Evolutionary conservation across 2,113 vertebrate genomes (phyloP), one percentile per base, ranked within the genome.

Genomic region (Lepus timidus): DNA sequence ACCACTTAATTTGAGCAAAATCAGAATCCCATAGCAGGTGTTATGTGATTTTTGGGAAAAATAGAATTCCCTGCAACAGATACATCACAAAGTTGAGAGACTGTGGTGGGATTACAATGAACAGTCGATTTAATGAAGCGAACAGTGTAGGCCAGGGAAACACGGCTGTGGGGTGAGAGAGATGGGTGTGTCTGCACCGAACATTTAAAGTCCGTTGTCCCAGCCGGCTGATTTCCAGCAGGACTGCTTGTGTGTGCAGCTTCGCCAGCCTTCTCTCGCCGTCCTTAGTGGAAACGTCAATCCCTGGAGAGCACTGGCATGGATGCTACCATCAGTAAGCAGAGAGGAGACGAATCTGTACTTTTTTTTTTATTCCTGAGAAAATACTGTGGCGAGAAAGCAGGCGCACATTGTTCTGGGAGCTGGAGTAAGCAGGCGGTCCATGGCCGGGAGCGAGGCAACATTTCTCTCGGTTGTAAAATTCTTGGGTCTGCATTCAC

Each of bases 21-120:
- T 44, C 44, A 44, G 44, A 44, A 44, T 44, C 44, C 44, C 1
- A 8, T 44, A 44, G 44, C 36, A 78, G 71, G 44, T 31, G 3
- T 55, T 73, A 23, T 44, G 76, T 44, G 23, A 70, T 81, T 61
- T 76, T n/a, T 75, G 44, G 76, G 31, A 75, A 95, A 94, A 84
- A 75, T 65, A 64, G 13, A 92, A 70, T 94, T 83, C 88, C 62
- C 65, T 65, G 1, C 25, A 58, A 39, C 17, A 89, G 87, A 88
- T 88, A 62, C 13, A 36, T 83, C 68, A 90, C 9, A 58, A 91
- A 25, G 31, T 75, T 91, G 84, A 91, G 58, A 93, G 51, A 39
- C 51, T 31, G 51, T 80, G 39, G 68, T 25, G 68, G 74, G 68
- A 83, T 74, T 85, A 70, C 27, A 64, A 25, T 74, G 44, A 31